Evolutionary conservation across 53 echinoderm and acorn worm species (phyloP).

Genomic region (Stichopus horrens): DNA sequence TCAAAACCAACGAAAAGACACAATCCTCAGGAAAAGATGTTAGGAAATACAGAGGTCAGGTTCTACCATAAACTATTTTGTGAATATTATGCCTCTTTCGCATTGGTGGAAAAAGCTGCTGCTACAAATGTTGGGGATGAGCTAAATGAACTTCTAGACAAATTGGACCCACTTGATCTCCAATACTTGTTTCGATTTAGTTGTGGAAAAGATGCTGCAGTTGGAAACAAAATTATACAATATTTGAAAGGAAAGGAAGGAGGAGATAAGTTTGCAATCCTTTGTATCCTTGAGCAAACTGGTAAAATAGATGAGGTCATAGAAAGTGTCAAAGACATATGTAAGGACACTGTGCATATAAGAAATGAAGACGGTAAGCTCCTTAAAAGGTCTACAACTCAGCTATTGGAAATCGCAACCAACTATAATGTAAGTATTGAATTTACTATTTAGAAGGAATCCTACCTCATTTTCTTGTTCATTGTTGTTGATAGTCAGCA

Average conservation of each 20-base stretch:
- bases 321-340: not conserved
- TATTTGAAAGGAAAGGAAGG: not conserved
- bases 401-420: constrained; percentile 20
- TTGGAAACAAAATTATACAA: not conserved
- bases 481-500: too few relatives aligned
- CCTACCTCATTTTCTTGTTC: too few relatives aligned
- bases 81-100: constrained; percentile 12
- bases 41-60: not conserved
- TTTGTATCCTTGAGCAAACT: constrained; percentile 16
- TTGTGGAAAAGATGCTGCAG: constrained; percentile 6
- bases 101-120: too few relatives aligned
- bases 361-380: not conserved
- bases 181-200: constrained; percentile 15
- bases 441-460: too few relatives aligned
- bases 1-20: not conserved
- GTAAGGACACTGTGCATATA: not conserved
- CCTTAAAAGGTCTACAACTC: not conserved
- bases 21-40: too few relatives aligned
- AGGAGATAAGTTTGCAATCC: constrained; percentile 18
- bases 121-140: not conserved
- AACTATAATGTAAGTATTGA: constrained; percentile 17
- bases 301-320: not conserved
- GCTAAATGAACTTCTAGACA: not conserved
- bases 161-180: not conserved
- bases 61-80: constrained; percentile 23